Conservation (phyloP, 1,140 invertebrate genomes). For the Cydia amplana region DNA sequence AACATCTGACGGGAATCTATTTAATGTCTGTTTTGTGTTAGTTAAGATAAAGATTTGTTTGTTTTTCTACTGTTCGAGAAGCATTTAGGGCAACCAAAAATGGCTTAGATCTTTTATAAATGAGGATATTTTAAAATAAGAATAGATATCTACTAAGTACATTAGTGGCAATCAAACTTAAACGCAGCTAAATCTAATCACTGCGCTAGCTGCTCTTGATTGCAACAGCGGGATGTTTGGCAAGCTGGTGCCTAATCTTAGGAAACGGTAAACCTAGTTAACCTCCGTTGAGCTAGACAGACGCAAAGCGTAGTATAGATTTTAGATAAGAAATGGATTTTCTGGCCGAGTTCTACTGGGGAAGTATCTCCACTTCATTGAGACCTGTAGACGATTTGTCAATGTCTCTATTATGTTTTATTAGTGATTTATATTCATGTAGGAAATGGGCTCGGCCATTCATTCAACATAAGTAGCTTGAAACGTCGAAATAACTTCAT, state of each 20-base stretch:
- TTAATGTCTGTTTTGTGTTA: constrained; percentile 4
- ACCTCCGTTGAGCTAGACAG: background rate
- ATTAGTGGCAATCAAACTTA: background rate
- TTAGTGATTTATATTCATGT: too few relatives aligned
- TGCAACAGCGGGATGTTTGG: constrained; percentile 2
- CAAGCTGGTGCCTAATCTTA: constrained; percentile 10
- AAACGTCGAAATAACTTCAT: too few relatives aligned
- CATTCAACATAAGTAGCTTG: too few relatives aligned
- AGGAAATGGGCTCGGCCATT: too few relatives aligned
- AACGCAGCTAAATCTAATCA: background rate
- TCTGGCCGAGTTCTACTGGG: background rate
- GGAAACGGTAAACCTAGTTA: background rate
- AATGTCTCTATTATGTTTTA: too few relatives aligned
- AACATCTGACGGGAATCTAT: constrained; percentile 19
- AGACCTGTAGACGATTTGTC: background rate
- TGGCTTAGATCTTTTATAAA: background rate
- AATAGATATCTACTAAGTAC: background rate
- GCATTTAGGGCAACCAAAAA: background rate
- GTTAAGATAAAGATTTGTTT: background rate
- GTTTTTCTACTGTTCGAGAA: background rate
- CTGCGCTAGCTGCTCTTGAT: background rate
- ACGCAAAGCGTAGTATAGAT: background rate
- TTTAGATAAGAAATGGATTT: background rate
- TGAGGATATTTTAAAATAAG: background rate
- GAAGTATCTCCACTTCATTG: background rate